A percentile compares a stretch with the other conserved stretches of the same genome.
Evolutionary conservation across 1,140 invertebrate species (phyloP).

Genomic region (Halyomorpha halys): DNA sequence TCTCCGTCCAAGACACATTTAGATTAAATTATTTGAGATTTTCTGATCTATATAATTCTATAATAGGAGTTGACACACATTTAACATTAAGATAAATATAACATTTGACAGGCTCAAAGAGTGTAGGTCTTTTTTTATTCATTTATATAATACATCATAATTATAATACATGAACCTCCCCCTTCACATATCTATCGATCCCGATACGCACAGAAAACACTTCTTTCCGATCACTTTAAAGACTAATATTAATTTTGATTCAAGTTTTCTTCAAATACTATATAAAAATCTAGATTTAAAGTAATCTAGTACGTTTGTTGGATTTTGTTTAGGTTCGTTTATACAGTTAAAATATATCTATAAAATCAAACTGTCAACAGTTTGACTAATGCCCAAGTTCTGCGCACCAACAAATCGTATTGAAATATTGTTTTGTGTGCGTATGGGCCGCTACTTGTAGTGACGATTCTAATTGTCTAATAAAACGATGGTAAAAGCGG

Average conservation of each 20-base stretch:
- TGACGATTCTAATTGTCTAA: constrained; percentile 23
- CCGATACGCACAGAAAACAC: constrained; percentile 18
- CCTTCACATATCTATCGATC: constrained; percentile 14
- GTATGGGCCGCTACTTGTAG: constrained; percentile 22
- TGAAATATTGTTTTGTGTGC: constrained; percentile 19
- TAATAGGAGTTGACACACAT: constrained; percentile 20
- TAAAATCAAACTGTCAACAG: constrained; percentile 16
- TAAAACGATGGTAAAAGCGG: constrained; percentile 27
- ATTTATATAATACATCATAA: background rate
- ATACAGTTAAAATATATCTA: constrained; percentile 15
- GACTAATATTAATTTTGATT: constrained; percentile 19
- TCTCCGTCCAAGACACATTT: constrained; percentile 22
- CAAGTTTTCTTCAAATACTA: constrained; percentile 5
- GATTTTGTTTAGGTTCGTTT: background rate
- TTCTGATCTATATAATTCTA: constrained; percentile 4
- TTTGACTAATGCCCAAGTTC: constrained; percentile 20
- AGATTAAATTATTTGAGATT: constrained; percentile 5
- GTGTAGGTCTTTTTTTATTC: constrained; percentile 19
- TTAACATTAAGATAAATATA: constrained; percentile 15
- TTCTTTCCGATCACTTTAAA: background rate
- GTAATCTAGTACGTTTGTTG: constrained; percentile 5
- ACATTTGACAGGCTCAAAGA: constrained; percentile 11
- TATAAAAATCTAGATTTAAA: background rate
- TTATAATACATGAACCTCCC: constrained; percentile 17
- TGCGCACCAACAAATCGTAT: constrained; percentile 21